phyloP scores from a whole-genome alignment of 2,888 invertebrate species.

The Elegia similella region DNA sequence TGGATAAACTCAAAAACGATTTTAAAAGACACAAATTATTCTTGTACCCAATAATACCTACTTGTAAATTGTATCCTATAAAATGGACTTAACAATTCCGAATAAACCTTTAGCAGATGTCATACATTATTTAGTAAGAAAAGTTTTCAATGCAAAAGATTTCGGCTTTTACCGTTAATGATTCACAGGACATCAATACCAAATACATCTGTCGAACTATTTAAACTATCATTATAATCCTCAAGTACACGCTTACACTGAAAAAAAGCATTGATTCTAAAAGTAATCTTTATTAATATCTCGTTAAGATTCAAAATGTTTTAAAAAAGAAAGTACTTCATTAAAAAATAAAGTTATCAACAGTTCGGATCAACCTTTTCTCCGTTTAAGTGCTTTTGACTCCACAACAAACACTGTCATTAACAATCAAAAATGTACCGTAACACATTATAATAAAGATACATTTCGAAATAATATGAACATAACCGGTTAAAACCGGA shows the following conservation, averaged over 20 bases:
- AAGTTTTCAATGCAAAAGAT: not conserved
- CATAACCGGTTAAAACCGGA: constrained; percentile 41
- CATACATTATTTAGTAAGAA: not conserved
- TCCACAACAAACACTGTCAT: constrained; percentile 50
- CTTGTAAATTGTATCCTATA: too few species aligned
- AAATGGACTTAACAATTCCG: not conserved
- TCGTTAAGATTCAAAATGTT: constrained; percentile 17
- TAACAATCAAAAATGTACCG: constrained; percentile 29
- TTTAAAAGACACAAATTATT: too few species aligned
- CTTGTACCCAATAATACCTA: too few species aligned
- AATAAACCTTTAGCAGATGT: not conserved
- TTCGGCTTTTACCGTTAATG: constrained; percentile 16
- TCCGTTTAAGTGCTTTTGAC: constrained; percentile 44
- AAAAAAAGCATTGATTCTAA: not conserved
- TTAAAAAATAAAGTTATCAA: constrained; percentile 29
- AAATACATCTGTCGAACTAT: constrained; percentile 25
- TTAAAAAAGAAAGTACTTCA: constrained; percentile 26
- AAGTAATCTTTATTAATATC: not conserved
- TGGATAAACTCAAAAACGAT: too few species aligned
- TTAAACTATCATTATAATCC: constrained; percentile 22
- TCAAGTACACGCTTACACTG: constrained; percentile 21
- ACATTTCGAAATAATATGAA: not conserved
- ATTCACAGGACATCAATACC: constrained; percentile 17
- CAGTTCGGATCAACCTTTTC: constrained; percentile 27
- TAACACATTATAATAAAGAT: constrained; percentile 10